A percentile compares a stretch with the other conserved stretches of the same genome.
phyloP scores from a whole-genome alignment of 1,140 invertebrate species.

The Plutomurus gul region DNA sequence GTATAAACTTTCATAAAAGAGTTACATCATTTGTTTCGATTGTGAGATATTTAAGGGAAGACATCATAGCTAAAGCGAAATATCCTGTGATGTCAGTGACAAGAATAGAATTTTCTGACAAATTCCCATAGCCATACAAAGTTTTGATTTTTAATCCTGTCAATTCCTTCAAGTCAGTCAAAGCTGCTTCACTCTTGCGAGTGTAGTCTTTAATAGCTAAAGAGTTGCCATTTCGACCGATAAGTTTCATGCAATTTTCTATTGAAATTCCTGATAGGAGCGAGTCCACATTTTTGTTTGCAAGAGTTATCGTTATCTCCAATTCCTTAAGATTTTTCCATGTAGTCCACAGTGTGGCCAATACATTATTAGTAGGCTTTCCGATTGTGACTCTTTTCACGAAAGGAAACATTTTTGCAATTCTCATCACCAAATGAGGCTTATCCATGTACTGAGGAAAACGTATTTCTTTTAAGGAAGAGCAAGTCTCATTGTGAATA shows the following conservation, averaged over 20 bases:
- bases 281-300: constrained; percentile 4
- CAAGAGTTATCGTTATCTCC: not conserved
- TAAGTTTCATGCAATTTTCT: not conserved
- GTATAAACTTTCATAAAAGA: too few relatives aligned
- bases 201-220: not conserved
- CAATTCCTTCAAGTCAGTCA: not conserved
- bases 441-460: not conserved
- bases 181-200: not conserved
- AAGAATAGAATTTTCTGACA: constrained; percentile 16
- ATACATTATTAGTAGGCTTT: not conserved
- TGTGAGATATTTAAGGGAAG: not conserved
- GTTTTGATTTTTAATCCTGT: not conserved
- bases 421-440: not conserved
- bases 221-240: not conserved
- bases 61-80: not conserved
- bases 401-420: not conserved
- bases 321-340: not conserved
- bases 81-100: constrained; percentile 22
- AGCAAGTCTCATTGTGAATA: not conserved
- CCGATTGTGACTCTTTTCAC: not conserved
- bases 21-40: constrained; percentile 31
- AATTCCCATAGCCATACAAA: constrained; percentile 24
- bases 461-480: not conserved
- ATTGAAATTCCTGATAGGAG: not conserved
- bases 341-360: not conserved